phyloP scores from a whole-genome alignment of 2,113 vertebrate species.

The Sinocyclocheilus anshuiensis region DNA sequence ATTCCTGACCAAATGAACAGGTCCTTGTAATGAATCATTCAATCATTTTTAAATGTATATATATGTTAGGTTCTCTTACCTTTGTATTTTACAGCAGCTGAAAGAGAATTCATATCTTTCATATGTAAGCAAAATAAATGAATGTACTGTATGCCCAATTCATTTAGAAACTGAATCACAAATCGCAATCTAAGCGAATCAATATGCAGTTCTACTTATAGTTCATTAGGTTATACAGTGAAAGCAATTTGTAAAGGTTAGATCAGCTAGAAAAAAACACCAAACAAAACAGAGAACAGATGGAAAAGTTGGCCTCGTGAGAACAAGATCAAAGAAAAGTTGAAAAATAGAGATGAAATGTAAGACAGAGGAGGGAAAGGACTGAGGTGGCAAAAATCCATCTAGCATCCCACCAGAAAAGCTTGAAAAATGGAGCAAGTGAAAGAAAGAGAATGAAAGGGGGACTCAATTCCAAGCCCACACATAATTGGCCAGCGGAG shows the following conservation, averaged over 20 bases:
- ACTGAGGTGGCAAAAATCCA: constrained; percentile 8
- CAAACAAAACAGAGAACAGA: constrained; percentile 44
- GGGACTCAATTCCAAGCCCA: constrained; percentile 23
- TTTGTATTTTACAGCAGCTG: neutral
- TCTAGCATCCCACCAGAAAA: constrained; percentile 6
- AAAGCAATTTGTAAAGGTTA: neutral
- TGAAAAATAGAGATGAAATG: constrained; percentile 6
- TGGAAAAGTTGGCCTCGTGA: neutral
- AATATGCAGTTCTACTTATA: neutral
- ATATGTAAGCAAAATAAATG: neutral
- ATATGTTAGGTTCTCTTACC: neutral
- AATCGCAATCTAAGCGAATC: neutral
- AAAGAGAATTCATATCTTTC: neutral
- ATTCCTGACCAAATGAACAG: neutral
- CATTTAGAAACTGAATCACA: neutral
- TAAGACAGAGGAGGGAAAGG: constrained; percentile 2
- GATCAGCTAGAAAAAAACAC: neutral
- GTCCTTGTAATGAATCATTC: neutral
- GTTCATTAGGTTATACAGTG: neutral
- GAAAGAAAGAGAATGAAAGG: constrained; percentile 23
- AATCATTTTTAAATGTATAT: neutral
- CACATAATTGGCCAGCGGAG: constrained; percentile 24
- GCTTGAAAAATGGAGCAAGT: neutral
- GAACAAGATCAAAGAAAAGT: constrained; percentile 28
- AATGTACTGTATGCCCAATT: neutral